Evolutionary conservation across 2,113 vertebrate genomes (phyloP).

Genomic region (Bos taurus): DNA sequence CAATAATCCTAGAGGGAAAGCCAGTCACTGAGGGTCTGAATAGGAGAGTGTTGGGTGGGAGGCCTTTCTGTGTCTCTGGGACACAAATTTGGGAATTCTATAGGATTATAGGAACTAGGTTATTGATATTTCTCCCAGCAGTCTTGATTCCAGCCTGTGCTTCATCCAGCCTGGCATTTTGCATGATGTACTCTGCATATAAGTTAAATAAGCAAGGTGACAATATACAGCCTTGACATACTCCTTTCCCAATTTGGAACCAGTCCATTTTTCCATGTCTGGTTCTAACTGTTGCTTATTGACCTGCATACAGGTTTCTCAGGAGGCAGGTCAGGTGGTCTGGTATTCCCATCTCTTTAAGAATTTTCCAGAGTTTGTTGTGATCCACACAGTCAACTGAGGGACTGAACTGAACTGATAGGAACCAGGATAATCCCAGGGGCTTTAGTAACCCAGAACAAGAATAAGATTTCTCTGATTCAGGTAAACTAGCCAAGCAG

Average conservation of each 20-base stretch:
- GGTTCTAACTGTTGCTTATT: neutral
- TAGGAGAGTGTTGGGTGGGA: neutral
- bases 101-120: neutral
- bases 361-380: neutral
- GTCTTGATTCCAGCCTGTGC: neutral
- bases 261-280: rapidly evolving
- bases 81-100: neutral
- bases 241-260: neutral
- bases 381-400: neutral
- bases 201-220: neutral
- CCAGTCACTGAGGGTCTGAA: neutral
- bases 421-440: neutral
- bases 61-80: neutral
- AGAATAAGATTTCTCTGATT: neutral
- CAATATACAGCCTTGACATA: neutral
- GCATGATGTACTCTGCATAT: neutral
- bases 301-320: neutral
- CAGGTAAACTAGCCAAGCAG: neutral
- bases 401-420: neutral
- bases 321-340: neutral
- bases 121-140: neutral
- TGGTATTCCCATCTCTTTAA: neutral
- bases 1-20: neutral
- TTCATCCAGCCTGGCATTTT: neutral
- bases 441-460: neutral